Evolutionary conservation across 1,140 invertebrate genomes (phyloP).

Genomic region (Nixonia krombeini): DNA sequence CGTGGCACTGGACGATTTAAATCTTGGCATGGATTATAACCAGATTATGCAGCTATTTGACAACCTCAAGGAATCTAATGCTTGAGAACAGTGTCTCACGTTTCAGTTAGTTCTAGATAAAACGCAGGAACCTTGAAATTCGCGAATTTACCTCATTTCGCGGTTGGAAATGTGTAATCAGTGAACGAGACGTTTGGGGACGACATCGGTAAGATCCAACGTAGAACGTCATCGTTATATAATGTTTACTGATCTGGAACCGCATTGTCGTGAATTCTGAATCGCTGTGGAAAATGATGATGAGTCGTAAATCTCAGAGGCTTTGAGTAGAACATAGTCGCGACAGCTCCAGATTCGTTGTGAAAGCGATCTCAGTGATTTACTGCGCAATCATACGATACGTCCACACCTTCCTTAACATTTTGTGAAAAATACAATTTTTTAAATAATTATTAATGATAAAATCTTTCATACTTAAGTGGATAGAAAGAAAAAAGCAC

Average conservation of each 20-base stretch:
- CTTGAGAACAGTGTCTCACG: slow-evolving; percentile 55
- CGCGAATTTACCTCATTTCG: slow-evolving; percentile 3
- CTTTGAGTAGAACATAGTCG: slow-evolving; percentile 51
- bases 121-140: slow-evolving; percentile 4
- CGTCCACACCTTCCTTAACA: background rate
- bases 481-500: no score
- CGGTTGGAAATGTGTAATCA: background rate
- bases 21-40: slow-evolving; percentile 94
- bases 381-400: background rate
- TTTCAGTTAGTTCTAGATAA: slow-evolving; percentile 12
- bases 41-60: slow-evolving; percentile 98
- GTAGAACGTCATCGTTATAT: no score
- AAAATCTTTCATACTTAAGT: no score
- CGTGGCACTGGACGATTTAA: slow-evolving; percentile 82
- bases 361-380: slow-evolving; percentile 9
- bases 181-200: no score
- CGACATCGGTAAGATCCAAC: no score
- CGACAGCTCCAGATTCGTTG: slow-evolving; percentile 38
- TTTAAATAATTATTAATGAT: no score
- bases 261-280: slow-evolving; percentile 31
- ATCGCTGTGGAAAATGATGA: slow-evolving; percentile 20
- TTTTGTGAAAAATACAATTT: no score
- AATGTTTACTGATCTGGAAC: slow-evolving; percentile 47
- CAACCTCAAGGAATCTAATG: slow-evolving; percentile 86
- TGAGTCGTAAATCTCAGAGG: slow-evolving; percentile 11